Percentiles rank a stretch among this genome's conserved stretches.
Conservation (phyloP, 2,888 invertebrate species). For the Ophioninae sp. region DNA sequence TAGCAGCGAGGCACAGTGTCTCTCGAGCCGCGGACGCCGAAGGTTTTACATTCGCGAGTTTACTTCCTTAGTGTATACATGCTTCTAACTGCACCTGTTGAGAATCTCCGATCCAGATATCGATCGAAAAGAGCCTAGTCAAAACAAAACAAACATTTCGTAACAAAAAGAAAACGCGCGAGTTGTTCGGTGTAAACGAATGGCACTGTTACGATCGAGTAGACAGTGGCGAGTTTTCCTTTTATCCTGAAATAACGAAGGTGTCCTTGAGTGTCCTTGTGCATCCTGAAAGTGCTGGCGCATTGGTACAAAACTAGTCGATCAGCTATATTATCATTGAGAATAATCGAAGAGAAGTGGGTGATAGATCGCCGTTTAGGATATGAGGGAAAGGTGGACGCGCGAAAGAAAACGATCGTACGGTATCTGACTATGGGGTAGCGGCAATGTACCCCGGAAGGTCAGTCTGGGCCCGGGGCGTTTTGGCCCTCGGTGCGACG, state of each 20-base stretch:
- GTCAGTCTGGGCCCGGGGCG: constrained; percentile 73
- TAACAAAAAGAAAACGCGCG: neutral
- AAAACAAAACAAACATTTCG: neutral
- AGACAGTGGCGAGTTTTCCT: neutral
- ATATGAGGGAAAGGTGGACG: constrained; percentile 55
- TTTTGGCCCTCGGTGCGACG: constrained; percentile 73
- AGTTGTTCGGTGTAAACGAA: neutral
- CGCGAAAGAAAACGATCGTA: constrained; percentile 57
- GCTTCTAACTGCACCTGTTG: constrained; percentile 3
- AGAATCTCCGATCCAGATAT: neutral
- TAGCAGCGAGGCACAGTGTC: constrained; percentile 77
- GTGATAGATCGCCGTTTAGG: neutral
- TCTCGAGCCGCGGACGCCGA: constrained; percentile 76
- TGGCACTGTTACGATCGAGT: neutral
- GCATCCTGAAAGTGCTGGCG: constrained; percentile 23
- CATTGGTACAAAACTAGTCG: constrained; percentile 7
- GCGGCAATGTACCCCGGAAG: constrained; percentile 75
- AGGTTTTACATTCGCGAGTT: constrained; percentile 68
- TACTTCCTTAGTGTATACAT: constrained; percentile 16
- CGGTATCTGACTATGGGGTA: constrained; percentile 76
- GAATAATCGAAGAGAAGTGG: constrained; percentile 3
- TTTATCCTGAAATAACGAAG: neutral
- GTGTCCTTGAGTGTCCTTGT: constrained; percentile 25
- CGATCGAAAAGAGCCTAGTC: constrained; percentile 6
- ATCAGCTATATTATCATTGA: neutral